phyloP scores from a whole-genome alignment of 1,140 invertebrate species.

The Philopotamus ludificatus region DNA sequence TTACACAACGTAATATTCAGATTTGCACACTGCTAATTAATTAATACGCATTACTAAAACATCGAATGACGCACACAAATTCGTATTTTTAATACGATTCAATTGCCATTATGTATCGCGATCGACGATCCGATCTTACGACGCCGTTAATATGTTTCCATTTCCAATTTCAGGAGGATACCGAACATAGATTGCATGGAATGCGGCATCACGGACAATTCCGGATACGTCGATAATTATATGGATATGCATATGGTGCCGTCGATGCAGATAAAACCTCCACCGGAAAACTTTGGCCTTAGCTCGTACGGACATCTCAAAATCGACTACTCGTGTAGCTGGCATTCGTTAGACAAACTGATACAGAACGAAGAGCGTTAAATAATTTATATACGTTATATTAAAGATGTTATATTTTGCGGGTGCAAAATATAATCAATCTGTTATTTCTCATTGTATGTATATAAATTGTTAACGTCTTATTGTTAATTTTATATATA shows the following conservation, averaged over 20 bases:
- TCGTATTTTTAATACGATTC: not conserved
- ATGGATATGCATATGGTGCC: slow-evolving; percentile 22
- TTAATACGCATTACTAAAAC: too few species aligned
- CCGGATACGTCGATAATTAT: slow-evolving; percentile 19
- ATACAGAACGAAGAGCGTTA: slow-evolving; percentile 62
- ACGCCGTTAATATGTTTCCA: too few species aligned
- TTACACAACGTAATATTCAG: too few species aligned
- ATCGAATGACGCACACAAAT: too few species aligned
- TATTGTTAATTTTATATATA: too few species aligned
- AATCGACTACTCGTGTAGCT: slow-evolving; percentile 73
- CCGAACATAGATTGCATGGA: slow-evolving; percentile 37
- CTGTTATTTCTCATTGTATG: too few species aligned
- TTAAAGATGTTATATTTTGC: too few species aligned
- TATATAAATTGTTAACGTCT: too few species aligned
- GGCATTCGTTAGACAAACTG: slow-evolving; percentile 67
- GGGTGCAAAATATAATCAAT: too few species aligned
- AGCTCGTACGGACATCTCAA: slow-evolving; percentile 70
- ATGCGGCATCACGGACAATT: slow-evolving; percentile 31
- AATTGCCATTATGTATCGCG: not conserved
- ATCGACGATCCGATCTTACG: not conserved
- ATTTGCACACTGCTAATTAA: too few species aligned
- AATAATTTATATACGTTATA: too few species aligned
- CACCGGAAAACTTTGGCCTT: slow-evolving; percentile 60
- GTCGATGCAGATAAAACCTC: slow-evolving; percentile 46
- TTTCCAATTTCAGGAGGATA: slow-evolving; percentile 29